Conservation (phyloP, 2,113 vertebrate genomes). For the Pipra filicauda region DNA sequence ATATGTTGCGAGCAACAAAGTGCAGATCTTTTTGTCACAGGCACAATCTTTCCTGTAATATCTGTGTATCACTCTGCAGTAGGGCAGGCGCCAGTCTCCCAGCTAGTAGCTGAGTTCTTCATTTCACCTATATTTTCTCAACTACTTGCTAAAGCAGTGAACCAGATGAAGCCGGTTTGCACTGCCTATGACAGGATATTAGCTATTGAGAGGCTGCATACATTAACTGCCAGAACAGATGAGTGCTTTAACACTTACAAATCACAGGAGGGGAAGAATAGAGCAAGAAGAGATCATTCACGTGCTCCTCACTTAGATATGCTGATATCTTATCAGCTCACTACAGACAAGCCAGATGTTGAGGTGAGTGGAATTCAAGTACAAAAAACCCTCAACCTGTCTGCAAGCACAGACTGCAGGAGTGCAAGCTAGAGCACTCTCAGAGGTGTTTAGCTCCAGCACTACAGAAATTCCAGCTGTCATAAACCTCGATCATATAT, state of each 20-base stretch:
- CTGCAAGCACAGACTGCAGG: neutral
- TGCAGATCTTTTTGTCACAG: neutral
- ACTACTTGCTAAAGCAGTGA: constrained; percentile 38
- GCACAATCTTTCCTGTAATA: neutral
- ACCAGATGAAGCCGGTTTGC: constrained; percentile 56
- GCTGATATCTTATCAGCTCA: constrained; percentile 65
- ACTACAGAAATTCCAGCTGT: neutral
- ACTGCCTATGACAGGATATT: constrained; percentile 64
- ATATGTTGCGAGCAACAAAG: neutral
- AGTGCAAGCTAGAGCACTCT: fast-evolving
- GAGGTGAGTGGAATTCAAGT: constrained; percentile 24
- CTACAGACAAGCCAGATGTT: constrained; percentile 64
- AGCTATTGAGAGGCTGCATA: constrained; percentile 63
- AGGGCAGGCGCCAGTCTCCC: neutral
- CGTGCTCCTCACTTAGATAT: constrained; percentile 48
- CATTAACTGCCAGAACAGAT: constrained; percentile 62
- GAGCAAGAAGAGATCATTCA: constrained; percentile 55
- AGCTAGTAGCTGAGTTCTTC: neutral
- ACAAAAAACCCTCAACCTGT: neutral
- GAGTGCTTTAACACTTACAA: constrained; percentile 62
- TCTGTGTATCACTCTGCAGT: neutral
- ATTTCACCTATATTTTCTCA: constrained; percentile 44
- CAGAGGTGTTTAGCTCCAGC: neutral
- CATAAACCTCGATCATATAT: neutral
- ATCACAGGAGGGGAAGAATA: constrained; percentile 32